Conservation (phyloP, 2,888 invertebrate genomes). For the Lycophotia porphyrea region DNA sequence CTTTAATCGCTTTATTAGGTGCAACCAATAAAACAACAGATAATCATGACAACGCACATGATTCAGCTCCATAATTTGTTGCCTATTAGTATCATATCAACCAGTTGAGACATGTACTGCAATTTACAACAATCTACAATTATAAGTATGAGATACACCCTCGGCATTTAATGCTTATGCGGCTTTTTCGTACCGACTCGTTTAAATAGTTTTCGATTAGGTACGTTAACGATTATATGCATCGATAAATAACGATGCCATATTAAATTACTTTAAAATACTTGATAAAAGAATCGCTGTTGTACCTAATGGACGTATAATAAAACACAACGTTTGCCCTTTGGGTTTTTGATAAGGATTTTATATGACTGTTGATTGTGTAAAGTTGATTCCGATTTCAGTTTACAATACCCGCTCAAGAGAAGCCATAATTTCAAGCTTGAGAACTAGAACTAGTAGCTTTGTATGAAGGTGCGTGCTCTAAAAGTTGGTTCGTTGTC, state of each 20-base stretch:
- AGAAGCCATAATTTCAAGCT: background rate
- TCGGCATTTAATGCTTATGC: slow-evolving; percentile 23
- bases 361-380: background rate
- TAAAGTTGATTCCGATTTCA: background rate
- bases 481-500: background rate
- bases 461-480: too few relatives aligned
- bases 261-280: slow-evolving; percentile 40
- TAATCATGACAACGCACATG: slow-evolving; percentile 4
- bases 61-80: slow-evolving; percentile 26
- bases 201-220: slow-evolving; percentile 48
- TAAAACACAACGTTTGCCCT: background rate
- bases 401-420: background rate
- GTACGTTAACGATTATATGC: slow-evolving; percentile 21
- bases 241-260: slow-evolving; percentile 29
- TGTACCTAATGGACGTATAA: background rate
- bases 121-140: slow-evolving; percentile 49
- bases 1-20: slow-evolving; percentile 36
- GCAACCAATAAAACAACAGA: slow-evolving; percentile 25
- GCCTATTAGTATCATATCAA: slow-evolving; percentile 20
- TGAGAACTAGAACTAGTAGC: background rate
- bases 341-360: background rate
- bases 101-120: slow-evolving; percentile 8
- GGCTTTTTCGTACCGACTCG: slow-evolving; percentile 32
- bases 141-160: slow-evolving; percentile 35
- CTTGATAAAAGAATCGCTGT: background rate